Base-by-base conservation (phyloP, 2,113 vertebrate species). In the Ariopsis seemanni region DNA sequence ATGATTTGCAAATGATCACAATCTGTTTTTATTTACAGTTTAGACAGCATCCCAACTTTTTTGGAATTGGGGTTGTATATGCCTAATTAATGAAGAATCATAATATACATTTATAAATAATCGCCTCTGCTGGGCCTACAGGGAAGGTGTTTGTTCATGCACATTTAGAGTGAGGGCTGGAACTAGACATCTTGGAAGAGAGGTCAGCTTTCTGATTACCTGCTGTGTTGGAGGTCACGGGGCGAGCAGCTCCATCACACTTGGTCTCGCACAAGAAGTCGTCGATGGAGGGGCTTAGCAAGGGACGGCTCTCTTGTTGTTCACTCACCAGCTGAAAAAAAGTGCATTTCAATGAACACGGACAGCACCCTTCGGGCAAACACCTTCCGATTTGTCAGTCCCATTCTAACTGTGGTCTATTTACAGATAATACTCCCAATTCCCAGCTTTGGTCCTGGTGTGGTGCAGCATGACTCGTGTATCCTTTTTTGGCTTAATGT, bases 221-320 rank as follows among this genome's bases (percentile, higher is more conserved):
- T 91, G 98, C 98, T 91, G 98, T 99, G 91, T 99, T 99, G 88
- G 98, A 99, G 14, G 98, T 99, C 92, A 99, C 96, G 82, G 97
- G 97, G 86, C 97, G 97, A 89, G 96, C 95, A 91, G 96, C 94
- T 90, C 96, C 96, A 95, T 99, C 97, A 83, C 97, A 96, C 94
- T 99, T 99, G 89, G 97, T 96, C 94, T 99, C 98, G 89, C 97
- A 97, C 91, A 99, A 97, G 94, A 99, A 99, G 95, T 99, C 98
- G 55, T 99, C 98, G 87, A 99, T 99, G 90, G 98, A 99, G 82
- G 98, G 98, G 86, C 98, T 99, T 90, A 99, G 95, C 87, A 99
- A 97, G 60, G 98, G 98, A 89, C 98, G 96, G 93, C 98, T 99
- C 94, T 99, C 98, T 95, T 99, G 98, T 91, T 98, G 98, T 92